phyloP scores from a whole-genome alignment of 2,113 vertebrate genomes.

The Seriola aureovittata region DNA sequence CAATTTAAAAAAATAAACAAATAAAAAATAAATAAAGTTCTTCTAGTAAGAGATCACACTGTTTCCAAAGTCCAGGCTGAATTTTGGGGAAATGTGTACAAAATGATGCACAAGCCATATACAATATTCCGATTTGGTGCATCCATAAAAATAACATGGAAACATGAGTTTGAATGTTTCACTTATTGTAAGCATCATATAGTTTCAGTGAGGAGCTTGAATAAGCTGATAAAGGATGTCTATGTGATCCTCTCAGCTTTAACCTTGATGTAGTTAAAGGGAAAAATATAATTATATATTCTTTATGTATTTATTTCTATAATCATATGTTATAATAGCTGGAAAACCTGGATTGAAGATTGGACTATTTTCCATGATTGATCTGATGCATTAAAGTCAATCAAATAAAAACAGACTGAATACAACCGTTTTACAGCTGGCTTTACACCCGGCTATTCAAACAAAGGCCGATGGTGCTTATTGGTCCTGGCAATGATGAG shows the following conservation, averaged over 20 bases:
- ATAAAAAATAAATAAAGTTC: no score
- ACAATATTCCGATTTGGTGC: no score
- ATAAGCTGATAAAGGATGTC: background rate
- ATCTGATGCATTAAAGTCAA: background rate
- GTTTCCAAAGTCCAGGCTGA: background rate
- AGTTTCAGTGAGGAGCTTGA: background rate
- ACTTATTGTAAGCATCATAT: background rate
- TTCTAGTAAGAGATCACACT: background rate
- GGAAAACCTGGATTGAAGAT: background rate
- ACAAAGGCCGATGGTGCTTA: conserved; percentile 1
- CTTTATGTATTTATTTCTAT: background rate
- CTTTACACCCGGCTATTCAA: background rate
- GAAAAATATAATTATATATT: background rate
- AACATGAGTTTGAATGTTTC: background rate
- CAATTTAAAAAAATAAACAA: no score
- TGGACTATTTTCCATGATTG: background rate
- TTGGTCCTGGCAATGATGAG: conserved; percentile 2
- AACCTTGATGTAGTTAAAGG: background rate
- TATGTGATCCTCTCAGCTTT: background rate
- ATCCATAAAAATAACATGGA: no score
- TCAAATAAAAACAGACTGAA: background rate
- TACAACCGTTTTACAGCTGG: background rate
- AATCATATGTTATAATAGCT: background rate
- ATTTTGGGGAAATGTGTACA: no score
- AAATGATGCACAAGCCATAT: no score